Evolutionary conservation across 1,140 invertebrate genomes (phyloP), one percentile per base, ranked within the genome.

Genomic region (Drosophila insularis): DNA sequence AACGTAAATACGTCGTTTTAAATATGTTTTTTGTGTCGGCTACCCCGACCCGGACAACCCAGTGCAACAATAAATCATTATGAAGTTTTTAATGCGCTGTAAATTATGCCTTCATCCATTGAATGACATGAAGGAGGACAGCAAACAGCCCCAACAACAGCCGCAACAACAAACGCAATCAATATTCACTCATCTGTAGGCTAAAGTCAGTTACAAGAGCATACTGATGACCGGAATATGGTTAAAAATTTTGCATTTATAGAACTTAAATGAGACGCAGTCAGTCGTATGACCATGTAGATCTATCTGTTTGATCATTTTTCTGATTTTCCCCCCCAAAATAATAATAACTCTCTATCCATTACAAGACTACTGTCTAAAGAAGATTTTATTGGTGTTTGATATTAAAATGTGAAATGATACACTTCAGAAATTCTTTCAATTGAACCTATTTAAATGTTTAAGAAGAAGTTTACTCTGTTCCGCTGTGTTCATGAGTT

Each of bases 51-150:
- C 55, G 65, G 56, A 1, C 27, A 27, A 3, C 31, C 23, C 67
- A 60, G 72, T 63, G 67, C 78, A 87, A 85, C 40, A 87, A 86
- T 86, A 86, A 86, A 86, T 86, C 79, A 86, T 87, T 81, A 87
- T 63, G 61, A 60, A 50, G 70, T 68, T 81, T 82, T 86, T 77
- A 89, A 86, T 89, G 80, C 77, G 70, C 68, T 78, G 77, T 89
- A 89, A 89, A 89, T 85, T 85, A 89, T 80, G 80, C 74, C 65
- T 65, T 14, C 32, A 60, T 66, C 70, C 80, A 64, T 69, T 46
- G 66, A 74, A 67, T 76, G 74, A 77, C 74, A 76, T 73, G 37
- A 40, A 63, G 11, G 23, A 27, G 7, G 40, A 14, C 60, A 46
- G 17, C 32, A 17, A 59, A 19, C 31, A 59, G 19, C 31, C 35